phyloP scores from a whole-genome alignment of 2,888 invertebrate genomes.

The Biston stratarius region DNA sequence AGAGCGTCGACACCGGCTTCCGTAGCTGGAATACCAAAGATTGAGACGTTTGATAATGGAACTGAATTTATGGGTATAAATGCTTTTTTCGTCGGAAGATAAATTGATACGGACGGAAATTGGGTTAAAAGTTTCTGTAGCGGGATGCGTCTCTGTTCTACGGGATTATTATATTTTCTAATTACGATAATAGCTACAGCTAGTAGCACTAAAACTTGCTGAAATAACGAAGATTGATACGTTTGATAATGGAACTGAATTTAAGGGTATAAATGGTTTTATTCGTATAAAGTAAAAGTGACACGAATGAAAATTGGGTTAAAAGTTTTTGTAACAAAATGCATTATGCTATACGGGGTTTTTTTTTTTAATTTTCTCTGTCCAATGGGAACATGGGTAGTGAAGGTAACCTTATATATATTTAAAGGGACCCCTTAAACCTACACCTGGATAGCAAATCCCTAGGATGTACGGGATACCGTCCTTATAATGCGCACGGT shows the following conservation, averaged over 20 bases:
- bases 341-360: neutral
- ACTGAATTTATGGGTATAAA: slow-evolving; percentile 24
- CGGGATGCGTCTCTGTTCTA: neutral
- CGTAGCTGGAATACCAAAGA: slow-evolving; percentile 91
- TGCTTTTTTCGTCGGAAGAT: neutral
- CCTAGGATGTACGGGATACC: too few species aligned
- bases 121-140: neutral
- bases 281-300: neutral
- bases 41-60: slow-evolving; percentile 30
- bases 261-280: neutral
- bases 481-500: too few species aligned
- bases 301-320: neutral
- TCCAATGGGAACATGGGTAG: too few species aligned
- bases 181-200: too few species aligned
- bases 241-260: slow-evolving; percentile 34
- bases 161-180: too few species aligned
- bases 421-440: too few species aligned
- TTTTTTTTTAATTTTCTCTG: too few species aligned
- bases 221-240: slow-evolving; percentile 70
- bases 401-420: too few species aligned
- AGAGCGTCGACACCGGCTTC: slow-evolving; percentile 98
- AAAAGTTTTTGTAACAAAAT: neutral
- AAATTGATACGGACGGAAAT: neutral
- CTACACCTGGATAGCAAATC: too few species aligned
- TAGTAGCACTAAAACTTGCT: slow-evolving; percentile 77